Evolutionary conservation across 37 sponge, comb jelly and placozoan species (phyloP).

Genomic region (Axinella damicornis): DNA sequence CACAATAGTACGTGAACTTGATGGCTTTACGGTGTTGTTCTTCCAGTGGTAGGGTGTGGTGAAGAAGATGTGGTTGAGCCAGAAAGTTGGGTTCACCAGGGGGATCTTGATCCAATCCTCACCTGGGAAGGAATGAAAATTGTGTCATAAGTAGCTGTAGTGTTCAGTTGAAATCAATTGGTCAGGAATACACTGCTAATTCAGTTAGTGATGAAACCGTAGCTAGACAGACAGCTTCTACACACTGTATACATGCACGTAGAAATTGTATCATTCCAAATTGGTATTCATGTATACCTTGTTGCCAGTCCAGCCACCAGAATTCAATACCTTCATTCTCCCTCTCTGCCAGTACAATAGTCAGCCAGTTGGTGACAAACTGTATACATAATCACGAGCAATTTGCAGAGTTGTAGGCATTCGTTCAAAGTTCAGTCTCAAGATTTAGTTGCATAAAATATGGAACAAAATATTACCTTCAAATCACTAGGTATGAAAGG

Average conservation of each 20-base stretch:
- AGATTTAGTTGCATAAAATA: too few species aligned
- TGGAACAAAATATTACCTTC: conserved; percentile 43
- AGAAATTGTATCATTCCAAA: too few species aligned
- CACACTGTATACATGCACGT: too few species aligned
- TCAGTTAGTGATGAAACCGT: too few species aligned
- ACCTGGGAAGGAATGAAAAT: background rate
- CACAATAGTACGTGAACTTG: background rate
- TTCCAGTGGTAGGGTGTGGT: conserved; percentile 76
- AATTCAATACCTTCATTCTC: conserved; percentile 72
- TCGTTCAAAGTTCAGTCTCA: too few species aligned
- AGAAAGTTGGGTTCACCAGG: conserved; percentile 81
- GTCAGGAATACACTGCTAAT: too few species aligned
- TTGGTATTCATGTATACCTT: conserved; percentile 38
- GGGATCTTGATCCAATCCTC: conserved; percentile 68
- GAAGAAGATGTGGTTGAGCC: conserved; percentile 78
- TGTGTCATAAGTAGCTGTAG: too few species aligned
- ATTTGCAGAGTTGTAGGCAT: background rate
- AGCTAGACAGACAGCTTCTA: too few species aligned
- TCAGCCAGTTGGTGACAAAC: conserved; percentile 72
- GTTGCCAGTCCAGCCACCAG: conserved; percentile 89
- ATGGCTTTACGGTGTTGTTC: background rate
- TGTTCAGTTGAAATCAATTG: too few species aligned
- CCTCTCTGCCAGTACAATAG: conserved; percentile 52
- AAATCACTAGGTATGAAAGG: conserved; percentile 65
- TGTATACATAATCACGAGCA: too few species aligned